phyloP scores from a whole-genome alignment of 2,113 vertebrate species.

The Neodon shergylaensis region DNA sequence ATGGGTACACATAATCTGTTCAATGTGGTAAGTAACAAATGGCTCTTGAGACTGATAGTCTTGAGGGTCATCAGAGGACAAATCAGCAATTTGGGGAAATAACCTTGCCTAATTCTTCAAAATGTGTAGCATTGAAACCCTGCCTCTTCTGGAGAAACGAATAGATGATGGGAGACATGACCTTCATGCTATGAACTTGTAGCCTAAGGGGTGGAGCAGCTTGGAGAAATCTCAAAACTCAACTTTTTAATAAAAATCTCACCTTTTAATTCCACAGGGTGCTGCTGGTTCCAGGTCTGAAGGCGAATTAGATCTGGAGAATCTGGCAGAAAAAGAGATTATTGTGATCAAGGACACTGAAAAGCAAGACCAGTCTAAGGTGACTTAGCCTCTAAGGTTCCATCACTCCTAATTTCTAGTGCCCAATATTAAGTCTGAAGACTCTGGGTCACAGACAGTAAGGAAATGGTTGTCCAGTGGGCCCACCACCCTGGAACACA shows the following conservation, averaged over 20 bases:
- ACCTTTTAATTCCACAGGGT: slow-evolving; percentile 63
- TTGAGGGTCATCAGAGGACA: neutral
- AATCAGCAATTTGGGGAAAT: neutral
- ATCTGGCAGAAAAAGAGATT: slow-evolving; percentile 77
- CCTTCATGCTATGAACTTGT: slow-evolving; percentile 6
- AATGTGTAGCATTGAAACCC: slow-evolving; percentile 20
- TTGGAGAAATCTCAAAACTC: slow-evolving; percentile 37
- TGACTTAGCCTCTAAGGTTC: slow-evolving; percentile 35
- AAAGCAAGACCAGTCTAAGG: slow-evolving; percentile 69
- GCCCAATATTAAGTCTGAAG: slow-evolving; percentile 36
- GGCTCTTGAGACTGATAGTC: slow-evolving; percentile 13
- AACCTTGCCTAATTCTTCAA: slow-evolving; percentile 45
- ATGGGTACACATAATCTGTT: neutral
- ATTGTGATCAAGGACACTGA: slow-evolving; percentile 80
- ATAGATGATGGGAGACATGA: neutral
- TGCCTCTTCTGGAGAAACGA: neutral
- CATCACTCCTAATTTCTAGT: slow-evolving; percentile 40
- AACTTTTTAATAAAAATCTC: slow-evolving; percentile 5
- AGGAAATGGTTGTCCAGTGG: neutral
- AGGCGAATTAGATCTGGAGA: slow-evolving; percentile 62
- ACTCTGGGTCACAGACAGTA: slow-evolving; percentile 47
- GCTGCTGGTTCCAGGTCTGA: slow-evolving; percentile 37
- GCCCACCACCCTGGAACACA: neutral
- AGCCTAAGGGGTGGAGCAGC: neutral
- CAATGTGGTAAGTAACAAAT: neutral